phyloP scores from a whole-genome alignment of 2,797 vertebrate genomes.

The Crenichthys baileyi region DNA sequence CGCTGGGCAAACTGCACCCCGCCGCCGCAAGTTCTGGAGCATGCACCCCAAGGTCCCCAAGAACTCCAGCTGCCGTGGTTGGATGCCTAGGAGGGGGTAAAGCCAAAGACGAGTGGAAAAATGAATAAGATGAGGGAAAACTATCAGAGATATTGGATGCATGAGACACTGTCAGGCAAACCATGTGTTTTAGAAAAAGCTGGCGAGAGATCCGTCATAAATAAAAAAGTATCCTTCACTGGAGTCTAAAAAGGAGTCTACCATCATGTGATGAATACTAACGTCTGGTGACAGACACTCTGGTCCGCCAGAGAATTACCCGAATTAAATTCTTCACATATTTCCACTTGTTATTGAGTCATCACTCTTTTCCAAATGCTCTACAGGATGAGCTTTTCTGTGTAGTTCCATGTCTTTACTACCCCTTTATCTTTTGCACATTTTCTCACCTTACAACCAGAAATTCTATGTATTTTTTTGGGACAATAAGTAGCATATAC shows the following conservation, averaged over 20 bases:
- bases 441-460: neutral
- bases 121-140: conserved; percentile 21
- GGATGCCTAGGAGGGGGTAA: conserved; percentile 83
- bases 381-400: conserved; percentile 22
- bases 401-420: too few relatives aligned
- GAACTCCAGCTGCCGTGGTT: conserved; percentile 98
- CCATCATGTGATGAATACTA: conserved; percentile 33
- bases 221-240: conserved; percentile 27
- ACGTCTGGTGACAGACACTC: conserved; percentile 41
- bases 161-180: neutral
- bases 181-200: conserved; percentile 23
- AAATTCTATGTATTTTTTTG: neutral
- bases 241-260: conserved; percentile 5
- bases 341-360: conserved; percentile 25
- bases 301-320: conserved; percentile 12
- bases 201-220: conserved; percentile 26
- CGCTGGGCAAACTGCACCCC: conserved; percentile 97
- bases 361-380: conserved; percentile 12
- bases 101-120: neutral
- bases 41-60: conserved; percentile 95
- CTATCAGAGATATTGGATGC: conserved; percentile 36
- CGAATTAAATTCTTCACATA: conserved; percentile 37
- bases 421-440: neutral
- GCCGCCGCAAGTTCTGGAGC: conserved; percentile 91
- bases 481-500: neutral